phyloP scores from a whole-genome alignment of 2,888 invertebrate species.

The Cancer borealis region DNA sequence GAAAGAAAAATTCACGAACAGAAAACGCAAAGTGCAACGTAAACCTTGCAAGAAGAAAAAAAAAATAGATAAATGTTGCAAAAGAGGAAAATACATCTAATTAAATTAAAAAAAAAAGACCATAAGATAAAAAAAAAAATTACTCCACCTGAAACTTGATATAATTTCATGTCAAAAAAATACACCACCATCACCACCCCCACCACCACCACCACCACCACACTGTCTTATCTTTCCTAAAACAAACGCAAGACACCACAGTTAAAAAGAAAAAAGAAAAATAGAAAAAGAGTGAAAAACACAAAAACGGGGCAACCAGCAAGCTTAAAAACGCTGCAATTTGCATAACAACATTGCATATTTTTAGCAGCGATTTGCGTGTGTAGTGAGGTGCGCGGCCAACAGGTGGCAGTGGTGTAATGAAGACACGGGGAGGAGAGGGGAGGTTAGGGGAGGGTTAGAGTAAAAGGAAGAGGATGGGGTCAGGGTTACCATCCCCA shows the following conservation, averaged over 20 bases:
- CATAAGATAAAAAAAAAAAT: background rate
- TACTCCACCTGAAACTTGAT: background rate
- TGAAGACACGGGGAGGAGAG: background rate
- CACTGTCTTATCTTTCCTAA: background rate
- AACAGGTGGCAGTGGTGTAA: conserved; percentile 1
- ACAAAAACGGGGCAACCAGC: background rate
- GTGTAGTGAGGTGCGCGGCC: conserved; percentile 29
- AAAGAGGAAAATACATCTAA: background rate
- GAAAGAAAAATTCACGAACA: background rate
- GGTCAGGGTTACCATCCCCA: background rate
- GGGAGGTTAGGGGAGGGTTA: background rate
- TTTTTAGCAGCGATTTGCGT: conserved; percentile 23
- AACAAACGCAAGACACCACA: background rate
- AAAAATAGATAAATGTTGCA: background rate
- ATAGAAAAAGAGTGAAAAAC: background rate
- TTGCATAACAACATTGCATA: conserved; percentile 37
- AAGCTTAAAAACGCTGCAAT: background rate
- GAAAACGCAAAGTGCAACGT: conserved; percentile 13
- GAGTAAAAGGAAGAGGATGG: background rate
- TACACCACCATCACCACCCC: background rate
- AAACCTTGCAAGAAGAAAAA: background rate
- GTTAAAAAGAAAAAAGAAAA: background rate
- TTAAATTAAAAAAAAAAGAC: background rate
- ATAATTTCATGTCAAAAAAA: background rate
- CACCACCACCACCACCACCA: background rate